phyloP scores from a whole-genome alignment of 1,140 invertebrate genomes.

The Popillia japonica region DNA sequence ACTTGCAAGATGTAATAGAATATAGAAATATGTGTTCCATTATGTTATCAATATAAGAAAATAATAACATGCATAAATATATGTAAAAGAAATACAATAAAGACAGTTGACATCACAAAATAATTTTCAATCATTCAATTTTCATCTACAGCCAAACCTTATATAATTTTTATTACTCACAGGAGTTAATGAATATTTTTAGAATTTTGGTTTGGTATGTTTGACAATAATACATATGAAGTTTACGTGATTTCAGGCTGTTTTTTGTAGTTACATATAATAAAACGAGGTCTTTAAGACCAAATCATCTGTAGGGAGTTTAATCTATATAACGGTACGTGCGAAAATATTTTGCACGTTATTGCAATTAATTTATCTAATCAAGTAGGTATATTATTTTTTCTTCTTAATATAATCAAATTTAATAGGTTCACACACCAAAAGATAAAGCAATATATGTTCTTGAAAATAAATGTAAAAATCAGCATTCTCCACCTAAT shows the following conservation, averaged over 20 bases:
- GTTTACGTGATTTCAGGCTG: not conserved
- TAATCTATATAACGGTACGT: too few species aligned
- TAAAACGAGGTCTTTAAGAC: too few species aligned
- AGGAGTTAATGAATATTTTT: not conserved
- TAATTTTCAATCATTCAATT: not conserved
- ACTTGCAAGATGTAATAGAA: constrained; percentile 13
- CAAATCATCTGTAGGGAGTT: too few species aligned
- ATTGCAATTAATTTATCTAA: too few species aligned
- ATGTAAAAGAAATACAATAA: not conserved
- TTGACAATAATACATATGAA: not conserved
- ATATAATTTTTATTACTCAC: not conserved
- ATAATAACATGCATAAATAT: not conserved
- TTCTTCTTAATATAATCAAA: too few species aligned
- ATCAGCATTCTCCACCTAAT: too few species aligned
- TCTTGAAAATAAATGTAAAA: too few species aligned
- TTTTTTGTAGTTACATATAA: too few species aligned
- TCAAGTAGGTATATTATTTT: too few species aligned
- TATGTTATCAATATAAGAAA: constrained; percentile 9
- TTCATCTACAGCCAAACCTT: not conserved
- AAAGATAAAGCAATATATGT: too few species aligned
- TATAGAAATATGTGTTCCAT: constrained; percentile 32
- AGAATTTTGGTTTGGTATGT: not conserved
- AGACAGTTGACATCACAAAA: not conserved
- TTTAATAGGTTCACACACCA: too few species aligned
- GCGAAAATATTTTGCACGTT: too few species aligned